Conservation (phyloP, 1,140 invertebrate species). For the Hydropsyche tenuis region DNA sequence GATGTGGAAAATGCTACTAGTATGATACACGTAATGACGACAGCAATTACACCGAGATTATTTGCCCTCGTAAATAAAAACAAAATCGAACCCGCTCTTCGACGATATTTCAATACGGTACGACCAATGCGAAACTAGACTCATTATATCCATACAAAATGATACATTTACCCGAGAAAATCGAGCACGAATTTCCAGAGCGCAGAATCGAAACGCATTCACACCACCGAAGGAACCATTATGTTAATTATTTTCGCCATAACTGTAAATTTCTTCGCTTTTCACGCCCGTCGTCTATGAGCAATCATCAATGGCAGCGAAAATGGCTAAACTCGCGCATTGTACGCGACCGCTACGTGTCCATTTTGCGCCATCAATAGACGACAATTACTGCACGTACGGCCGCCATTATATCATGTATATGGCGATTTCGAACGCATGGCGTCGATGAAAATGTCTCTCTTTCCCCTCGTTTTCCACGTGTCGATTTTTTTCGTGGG, state of each 20-base stretch:
- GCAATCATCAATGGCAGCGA: not conserved
- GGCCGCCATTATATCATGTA: not conserved
- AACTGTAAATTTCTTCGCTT: conserved; percentile 8
- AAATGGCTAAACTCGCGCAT: conserved; percentile 12
- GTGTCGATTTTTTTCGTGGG: too few relatives aligned
- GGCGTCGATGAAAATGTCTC: conserved; percentile 2
- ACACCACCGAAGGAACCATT: not conserved
- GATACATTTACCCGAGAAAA: too few relatives aligned
- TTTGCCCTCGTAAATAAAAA: too few relatives aligned
- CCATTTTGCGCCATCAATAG: conserved; percentile 13
- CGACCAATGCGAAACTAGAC: too few relatives aligned
- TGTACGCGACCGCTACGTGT: conserved; percentile 12
- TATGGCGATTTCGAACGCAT: not conserved
- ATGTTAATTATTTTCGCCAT: not conserved
- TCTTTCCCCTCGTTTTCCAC: not conserved
- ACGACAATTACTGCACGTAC: conserved; percentile 2
- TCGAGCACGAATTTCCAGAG: too few relatives aligned
- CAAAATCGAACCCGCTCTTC: too few relatives aligned
- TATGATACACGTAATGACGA: too few relatives aligned
- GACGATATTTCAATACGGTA: too few relatives aligned
- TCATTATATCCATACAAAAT: too few relatives aligned
- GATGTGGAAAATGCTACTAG: too few relatives aligned
- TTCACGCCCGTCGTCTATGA: not conserved
- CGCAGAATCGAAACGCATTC: too few relatives aligned
- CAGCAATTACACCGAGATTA: too few relatives aligned